Evolutionary conservation across 2,113 vertebrate species (phyloP).

Genomic region (Eidolon helvum): DNA sequence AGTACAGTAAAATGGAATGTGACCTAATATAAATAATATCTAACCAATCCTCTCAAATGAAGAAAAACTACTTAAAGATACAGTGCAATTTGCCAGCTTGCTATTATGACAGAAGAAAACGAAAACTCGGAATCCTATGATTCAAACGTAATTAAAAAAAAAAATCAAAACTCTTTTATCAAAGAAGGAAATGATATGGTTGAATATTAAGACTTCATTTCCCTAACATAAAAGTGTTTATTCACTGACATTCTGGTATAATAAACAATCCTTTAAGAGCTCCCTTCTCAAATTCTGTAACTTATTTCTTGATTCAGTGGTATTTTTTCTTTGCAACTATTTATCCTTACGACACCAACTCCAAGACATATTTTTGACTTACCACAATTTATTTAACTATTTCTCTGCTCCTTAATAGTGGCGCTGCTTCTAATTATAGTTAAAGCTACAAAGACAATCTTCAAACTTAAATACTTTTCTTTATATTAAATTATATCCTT

Average conservation of each 20-base stretch:
- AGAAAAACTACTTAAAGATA: conserved; percentile 10
- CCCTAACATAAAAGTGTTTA: background rate
- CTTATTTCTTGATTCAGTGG: background rate
- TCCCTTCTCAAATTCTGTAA: conserved; percentile 8
- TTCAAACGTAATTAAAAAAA: background rate
- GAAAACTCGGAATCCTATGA: background rate
- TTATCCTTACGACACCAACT: background rate
- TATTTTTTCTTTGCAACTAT: background rate
- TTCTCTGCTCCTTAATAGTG: conserved; percentile 11
- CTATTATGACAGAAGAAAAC: background rate
- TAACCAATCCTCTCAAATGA: background rate
- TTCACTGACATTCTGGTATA: background rate
- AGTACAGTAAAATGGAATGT: background rate
- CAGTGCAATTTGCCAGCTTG: background rate
- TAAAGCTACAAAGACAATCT: conserved; percentile 9
- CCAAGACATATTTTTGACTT: background rate
- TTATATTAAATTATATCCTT: background rate
- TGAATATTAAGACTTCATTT: background rate
- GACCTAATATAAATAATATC: background rate
- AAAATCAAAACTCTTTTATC: background rate
- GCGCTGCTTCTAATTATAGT: background rate
- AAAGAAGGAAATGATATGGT: background rate
- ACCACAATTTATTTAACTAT: background rate
- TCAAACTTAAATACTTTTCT: background rate
- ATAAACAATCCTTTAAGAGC: background rate